Base-by-base conservation (phyloP, 2,888 invertebrate species). In the Neocrepidodera transversa region DNA sequence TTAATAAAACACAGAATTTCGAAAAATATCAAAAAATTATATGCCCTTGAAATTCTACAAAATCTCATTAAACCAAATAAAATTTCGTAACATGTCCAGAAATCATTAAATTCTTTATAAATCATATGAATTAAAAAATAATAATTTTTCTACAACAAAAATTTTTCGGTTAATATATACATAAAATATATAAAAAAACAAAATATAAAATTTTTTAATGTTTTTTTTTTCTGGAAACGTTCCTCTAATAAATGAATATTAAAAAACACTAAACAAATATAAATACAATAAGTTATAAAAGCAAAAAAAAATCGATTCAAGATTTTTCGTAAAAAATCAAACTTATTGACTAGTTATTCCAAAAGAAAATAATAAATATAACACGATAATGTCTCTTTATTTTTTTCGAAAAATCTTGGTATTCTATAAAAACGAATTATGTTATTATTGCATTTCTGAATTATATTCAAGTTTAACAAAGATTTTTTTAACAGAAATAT, bases 221-320 rank as follows among this genome's bases (percentile, higher is more conserved):
- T 17, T 40, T 40, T 14, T 1, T 8, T 20, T 45, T 23, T 26
- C 38, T 40, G 40, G 40, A 51, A 51, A 51, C 16, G 18, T 14
- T 6, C 45, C 1, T 8, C 1, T 36, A 35, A 43, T 42, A 51
- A 53, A 54, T 54, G 40, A 45, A 54, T 54, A 36, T 16, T 45
- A 45, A 54, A 54, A 54, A 54, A 35, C 45, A 45, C 45, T 54
- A 54, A 54, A 54, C 38, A 51, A 51, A 51, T 38, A 51, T 54
- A 54, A 54, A 54, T 54, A 54, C 54, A 54, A 54, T 54, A 54
- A 54, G 54, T 54, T 54, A 54, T 54, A 45, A 54, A 54, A 47
- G 54, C 54, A 47, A 54, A 47, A 36, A 54, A 54, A 45, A 54
- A 45, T 45, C 35, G 35, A 45, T 54, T 45, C 45, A 23, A 45